phyloP scores from a whole-genome alignment of 1,140 invertebrate species.

The Drosophila oshimai region DNA sequence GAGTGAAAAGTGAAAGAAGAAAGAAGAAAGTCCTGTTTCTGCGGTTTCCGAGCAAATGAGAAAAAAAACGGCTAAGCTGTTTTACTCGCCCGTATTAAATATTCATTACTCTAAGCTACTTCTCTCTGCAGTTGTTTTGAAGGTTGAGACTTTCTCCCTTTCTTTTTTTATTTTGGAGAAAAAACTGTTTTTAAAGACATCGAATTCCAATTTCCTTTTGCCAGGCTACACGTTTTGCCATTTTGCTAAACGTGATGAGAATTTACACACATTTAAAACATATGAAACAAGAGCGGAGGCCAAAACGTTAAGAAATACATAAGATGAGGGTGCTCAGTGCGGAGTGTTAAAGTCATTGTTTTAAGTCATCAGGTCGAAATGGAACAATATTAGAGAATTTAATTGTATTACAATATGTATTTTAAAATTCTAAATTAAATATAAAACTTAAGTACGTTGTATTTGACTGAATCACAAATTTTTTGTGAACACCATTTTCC shows the following conservation, averaged over 20 bases:
- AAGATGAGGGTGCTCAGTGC: conserved; percentile 36
- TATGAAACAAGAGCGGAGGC: conserved; percentile 42
- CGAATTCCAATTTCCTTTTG: conserved; percentile 68
- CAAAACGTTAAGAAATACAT: conserved; percentile 4
- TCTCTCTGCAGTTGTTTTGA: conserved; percentile 32
- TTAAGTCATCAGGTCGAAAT: not conserved
- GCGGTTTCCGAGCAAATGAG: conserved; percentile 63
- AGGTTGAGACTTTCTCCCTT: not conserved
- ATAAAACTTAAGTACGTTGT: too few species aligned
- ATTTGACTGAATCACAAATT: too few species aligned
- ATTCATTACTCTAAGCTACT: conserved; percentile 77
- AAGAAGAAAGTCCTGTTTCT: too few species aligned
- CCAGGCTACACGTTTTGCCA: conserved; percentile 64
- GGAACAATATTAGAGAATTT: not conserved
- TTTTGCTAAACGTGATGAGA: conserved; percentile 69
- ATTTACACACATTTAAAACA: conserved; percentile 55
- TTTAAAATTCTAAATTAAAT: too few species aligned
- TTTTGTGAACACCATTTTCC: too few species aligned
- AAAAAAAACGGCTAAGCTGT: conserved; percentile 32
- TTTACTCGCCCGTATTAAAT: conserved; percentile 63
- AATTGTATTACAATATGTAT: too few species aligned
- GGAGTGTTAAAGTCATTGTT: conserved; percentile 50
- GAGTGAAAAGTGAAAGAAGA: conserved; percentile 38
- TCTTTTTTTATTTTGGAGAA: conserved; percentile 5
- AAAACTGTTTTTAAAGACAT: conserved; percentile 80